Conservation (phyloP, 1,140 invertebrate species). For the Atta texana region DNA sequence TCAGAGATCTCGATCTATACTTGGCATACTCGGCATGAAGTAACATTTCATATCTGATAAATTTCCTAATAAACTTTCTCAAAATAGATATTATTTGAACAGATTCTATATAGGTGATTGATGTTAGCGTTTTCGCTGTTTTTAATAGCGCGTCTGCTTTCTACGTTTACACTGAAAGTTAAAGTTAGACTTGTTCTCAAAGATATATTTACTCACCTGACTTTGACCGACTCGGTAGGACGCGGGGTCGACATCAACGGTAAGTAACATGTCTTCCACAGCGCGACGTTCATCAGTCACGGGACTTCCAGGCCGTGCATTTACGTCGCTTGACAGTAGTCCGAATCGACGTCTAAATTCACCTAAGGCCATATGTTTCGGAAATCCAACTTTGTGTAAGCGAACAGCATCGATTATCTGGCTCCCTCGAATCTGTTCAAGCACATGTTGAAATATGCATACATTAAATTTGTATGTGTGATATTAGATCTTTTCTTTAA, state of each 20-base stretch:
- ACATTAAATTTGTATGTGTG: not conserved
- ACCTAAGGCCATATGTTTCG: slow-evolving; percentile 94
- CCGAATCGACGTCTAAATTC: slow-evolving; percentile 96
- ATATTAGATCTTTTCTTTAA: not conserved
- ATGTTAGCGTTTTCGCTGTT: slow-evolving; percentile 3
- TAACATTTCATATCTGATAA: not conserved
- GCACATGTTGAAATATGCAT: slow-evolving; percentile 4
- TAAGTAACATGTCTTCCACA: slow-evolving; percentile 93
- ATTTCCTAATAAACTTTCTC: slow-evolving; percentile 27
- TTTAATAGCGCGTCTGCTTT: slow-evolving; percentile 1
- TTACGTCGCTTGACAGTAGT: slow-evolving; percentile 88
- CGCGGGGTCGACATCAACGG: slow-evolving; percentile 94
- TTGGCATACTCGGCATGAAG: not conserved
- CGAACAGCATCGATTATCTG: slow-evolving; percentile 96
- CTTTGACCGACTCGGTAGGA: slow-evolving; percentile 96
- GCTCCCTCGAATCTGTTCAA: slow-evolving; percentile 93
- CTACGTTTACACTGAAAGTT: not conserved
- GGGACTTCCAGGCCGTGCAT: slow-evolving; percentile 86
- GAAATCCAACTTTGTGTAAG: slow-evolving; percentile 97
- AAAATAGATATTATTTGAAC: not conserved
- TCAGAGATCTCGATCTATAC: not conserved
- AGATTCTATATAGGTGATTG: not conserved
- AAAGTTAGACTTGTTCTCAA: not conserved
- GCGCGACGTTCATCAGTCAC: slow-evolving; percentile 89
- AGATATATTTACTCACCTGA: slow-evolving; percentile 90